Percentiles rank a stretch among this genome's conserved stretches.
phyloP scores from a whole-genome alignment of 2,113 vertebrate genomes.

The Phaethornis superciliosus region DNA sequence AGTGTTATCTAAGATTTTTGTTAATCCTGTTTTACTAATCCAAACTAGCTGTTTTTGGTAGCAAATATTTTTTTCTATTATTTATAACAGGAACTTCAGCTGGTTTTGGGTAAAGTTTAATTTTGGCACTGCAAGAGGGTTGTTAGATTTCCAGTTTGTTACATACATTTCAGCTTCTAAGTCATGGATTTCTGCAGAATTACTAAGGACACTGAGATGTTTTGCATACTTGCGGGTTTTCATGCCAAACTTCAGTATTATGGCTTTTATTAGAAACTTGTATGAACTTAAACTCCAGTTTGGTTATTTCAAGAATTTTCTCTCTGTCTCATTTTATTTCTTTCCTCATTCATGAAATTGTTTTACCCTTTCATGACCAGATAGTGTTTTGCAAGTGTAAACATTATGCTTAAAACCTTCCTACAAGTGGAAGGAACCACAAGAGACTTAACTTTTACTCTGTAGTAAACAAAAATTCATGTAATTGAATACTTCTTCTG shows the following conservation, averaged over 20 bases:
- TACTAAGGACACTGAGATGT: not conserved
- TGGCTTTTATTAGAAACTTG: not conserved
- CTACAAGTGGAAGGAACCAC: not conserved
- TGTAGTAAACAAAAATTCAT: conserved; percentile 32
- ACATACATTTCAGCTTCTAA: not conserved
- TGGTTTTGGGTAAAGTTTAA: not conserved
- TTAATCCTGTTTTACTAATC: not conserved
- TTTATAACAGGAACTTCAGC: not conserved
- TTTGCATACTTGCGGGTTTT: not conserved
- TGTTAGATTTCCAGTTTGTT: not conserved
- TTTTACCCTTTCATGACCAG: not conserved
- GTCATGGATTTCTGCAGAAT: not conserved
- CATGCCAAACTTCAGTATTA: not conserved
- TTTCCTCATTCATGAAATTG: not conserved
- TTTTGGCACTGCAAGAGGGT: not conserved
- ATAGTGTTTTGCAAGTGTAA: not conserved
- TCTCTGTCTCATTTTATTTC: not conserved
- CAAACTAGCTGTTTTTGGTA: not conserved
- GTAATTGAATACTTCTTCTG: conserved; percentile 55
- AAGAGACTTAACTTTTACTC: conserved; percentile 12
- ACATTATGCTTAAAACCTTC: not conserved
- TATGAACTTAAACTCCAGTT: not conserved
- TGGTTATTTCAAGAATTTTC: not conserved
- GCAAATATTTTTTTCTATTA: not conserved
- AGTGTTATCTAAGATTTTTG: not conserved